Evolutionary conservation across 1,140 invertebrate species (phyloP).

Genomic region (Sarcophaga bullata): DNA sequence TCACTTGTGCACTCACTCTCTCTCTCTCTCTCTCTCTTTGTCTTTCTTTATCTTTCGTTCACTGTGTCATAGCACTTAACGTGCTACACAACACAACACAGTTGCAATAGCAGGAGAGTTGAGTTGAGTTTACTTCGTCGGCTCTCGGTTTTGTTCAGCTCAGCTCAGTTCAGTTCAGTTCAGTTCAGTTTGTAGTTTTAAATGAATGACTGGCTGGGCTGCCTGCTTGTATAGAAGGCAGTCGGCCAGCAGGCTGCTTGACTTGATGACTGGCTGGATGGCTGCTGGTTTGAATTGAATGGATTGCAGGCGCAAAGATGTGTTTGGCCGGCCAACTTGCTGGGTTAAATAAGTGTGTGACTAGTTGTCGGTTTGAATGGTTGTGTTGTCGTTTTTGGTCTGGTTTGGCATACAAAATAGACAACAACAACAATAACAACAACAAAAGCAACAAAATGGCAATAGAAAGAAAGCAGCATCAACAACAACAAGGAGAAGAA

Average conservation of each 20-base stretch:
- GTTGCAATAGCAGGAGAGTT: background rate
- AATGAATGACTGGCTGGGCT: background rate
- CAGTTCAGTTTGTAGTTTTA: background rate
- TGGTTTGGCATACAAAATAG: background rate
- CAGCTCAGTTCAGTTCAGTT: background rate
- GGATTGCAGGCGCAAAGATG: background rate
- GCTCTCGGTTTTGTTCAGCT: too few species aligned
- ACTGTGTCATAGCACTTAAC: background rate
- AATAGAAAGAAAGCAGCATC: too few species aligned
- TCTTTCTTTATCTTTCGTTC: too few species aligned
- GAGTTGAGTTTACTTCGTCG: background rate
- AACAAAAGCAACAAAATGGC: too few species aligned
- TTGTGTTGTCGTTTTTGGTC: conserved; percentile 12
- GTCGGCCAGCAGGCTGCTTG: too few species aligned
- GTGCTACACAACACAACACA: background rate
- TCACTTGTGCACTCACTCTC: too few species aligned
- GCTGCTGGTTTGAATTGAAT: too few species aligned
- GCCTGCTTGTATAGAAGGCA: background rate
- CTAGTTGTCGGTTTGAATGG: background rate
- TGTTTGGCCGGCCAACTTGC: background rate
- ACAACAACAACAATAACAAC: too few species aligned
- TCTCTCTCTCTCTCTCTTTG: too few species aligned
- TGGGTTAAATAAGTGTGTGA: background rate
- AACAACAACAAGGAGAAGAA: too few species aligned
- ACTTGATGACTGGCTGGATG: too few species aligned